These are phyloP conservation scores for Aphelinus certus DNA, from an alignment of 1,140 invertebrate species.

Conservation along the genomic window DNA sequence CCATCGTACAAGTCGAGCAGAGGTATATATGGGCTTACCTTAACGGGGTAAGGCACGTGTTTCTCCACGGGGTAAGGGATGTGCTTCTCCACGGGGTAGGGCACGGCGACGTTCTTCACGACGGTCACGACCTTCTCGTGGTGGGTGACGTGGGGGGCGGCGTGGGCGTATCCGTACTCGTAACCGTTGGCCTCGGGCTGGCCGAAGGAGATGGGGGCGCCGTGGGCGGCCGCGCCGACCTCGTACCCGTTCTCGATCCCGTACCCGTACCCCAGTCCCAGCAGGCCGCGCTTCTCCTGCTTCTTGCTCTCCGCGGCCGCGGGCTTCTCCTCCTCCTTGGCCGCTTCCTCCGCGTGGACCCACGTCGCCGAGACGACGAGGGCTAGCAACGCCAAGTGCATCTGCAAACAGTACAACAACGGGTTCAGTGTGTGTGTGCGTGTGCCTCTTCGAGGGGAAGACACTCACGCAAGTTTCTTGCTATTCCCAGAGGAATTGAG, in stretches of 20 bases:
- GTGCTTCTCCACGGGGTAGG: slow-evolving; percentile 69
- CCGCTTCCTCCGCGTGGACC: slow-evolving; percentile 67
- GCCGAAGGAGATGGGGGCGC: slow-evolving; percentile 37
- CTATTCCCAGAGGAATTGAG: too few species aligned
- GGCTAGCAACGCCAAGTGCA: slow-evolving; percentile 76
- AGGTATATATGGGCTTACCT: slow-evolving; percentile 61
- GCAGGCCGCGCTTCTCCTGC: slow-evolving; percentile 73
- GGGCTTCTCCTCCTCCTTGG: slow-evolving; percentile 61
- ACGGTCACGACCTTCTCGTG: slow-evolving; percentile 78
- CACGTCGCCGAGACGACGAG: slow-evolving; percentile 73
- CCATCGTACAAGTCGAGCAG: too few species aligned
- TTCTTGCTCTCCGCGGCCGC: slow-evolving; percentile 66
- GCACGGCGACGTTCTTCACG: slow-evolving; percentile 75
- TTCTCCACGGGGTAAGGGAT: slow-evolving; percentile 77
- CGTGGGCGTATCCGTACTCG: slow-evolving; percentile 60
- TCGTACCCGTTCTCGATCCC: slow-evolving; percentile 70
- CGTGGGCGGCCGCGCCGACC: slow-evolving; percentile 57
- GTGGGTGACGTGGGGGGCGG: slow-evolving; percentile 67
- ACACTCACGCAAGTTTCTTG: too few species aligned
- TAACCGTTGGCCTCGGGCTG: slow-evolving; percentile 41
- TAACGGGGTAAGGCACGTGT: slow-evolving; percentile 71
- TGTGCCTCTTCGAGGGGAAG: too few species aligned
- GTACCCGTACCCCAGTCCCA: slow-evolving; percentile 69
- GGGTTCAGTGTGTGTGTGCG: too few species aligned
- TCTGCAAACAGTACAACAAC: slow-evolving; percentile 64